Evolutionary conservation across 2,888 invertebrate genomes (phyloP).

Genomic region (Enoplolaimus lenunculus): DNA sequence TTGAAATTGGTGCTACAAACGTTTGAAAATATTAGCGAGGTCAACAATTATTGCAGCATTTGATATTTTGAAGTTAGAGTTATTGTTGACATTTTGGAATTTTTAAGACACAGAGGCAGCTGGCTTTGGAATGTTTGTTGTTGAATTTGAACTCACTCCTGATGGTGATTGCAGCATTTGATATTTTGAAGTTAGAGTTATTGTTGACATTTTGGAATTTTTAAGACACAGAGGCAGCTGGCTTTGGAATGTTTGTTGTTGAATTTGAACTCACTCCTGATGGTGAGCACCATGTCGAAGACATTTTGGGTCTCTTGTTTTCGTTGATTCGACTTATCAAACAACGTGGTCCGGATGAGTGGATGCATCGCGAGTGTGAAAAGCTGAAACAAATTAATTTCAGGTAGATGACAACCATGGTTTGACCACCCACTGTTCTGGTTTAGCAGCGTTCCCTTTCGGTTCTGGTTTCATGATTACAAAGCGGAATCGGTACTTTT

Average conservation of each 20-base stretch:
- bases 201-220: too few species aligned
- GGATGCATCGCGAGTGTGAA: neutral
- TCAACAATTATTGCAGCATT: too few species aligned
- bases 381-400: neutral
- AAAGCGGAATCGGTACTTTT: too few species aligned
- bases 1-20: too few species aligned
- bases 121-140: conserved; percentile 6
- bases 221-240: neutral
- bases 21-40: too few species aligned
- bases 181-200: conserved; percentile 18
- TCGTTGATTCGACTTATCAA: neutral
- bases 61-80: conserved; percentile 18
- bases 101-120: too few species aligned
- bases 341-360: neutral
- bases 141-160: conserved; percentile 22
- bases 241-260: neutral
- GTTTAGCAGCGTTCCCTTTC: too few species aligned
- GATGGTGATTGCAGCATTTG: neutral
- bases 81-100: too few species aligned
- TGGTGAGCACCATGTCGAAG: neutral
- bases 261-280: neutral
- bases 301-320: neutral
- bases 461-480: too few species aligned
- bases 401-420: too few species aligned
- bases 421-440: too few species aligned